Percentiles rank a stretch among this genome's conserved stretches.
phyloP scores from a whole-genome alignment of 1,140 invertebrate species.

The Ylistrum balloti region DNA sequence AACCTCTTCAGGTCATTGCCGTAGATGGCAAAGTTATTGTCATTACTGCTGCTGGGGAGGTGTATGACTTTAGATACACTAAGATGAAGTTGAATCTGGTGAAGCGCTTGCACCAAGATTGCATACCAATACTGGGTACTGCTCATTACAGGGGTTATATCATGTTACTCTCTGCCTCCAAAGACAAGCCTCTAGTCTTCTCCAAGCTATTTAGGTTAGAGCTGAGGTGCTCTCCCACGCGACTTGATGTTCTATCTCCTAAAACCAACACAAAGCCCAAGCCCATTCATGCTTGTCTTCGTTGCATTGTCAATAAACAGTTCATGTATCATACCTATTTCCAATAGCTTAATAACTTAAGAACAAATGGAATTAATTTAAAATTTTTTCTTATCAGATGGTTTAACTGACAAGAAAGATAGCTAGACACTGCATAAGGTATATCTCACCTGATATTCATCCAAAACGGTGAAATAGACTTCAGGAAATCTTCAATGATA shows the following conservation, averaged over 20 bases:
- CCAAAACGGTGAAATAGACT: no score
- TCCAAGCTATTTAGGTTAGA: slow-evolving; percentile 54
- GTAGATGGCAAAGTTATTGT: slow-evolving; percentile 45
- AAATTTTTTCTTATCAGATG: no score
- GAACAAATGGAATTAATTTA: no score
- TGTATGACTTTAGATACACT: slow-evolving; percentile 44
- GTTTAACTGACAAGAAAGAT: no score
- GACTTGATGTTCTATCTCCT: slow-evolving; percentile 49
- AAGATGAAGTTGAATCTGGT: slow-evolving; percentile 41
- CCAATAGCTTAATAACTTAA: slow-evolving; percentile 48
- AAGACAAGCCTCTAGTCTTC: slow-evolving; percentile 43
- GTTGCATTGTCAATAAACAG: slow-evolving; percentile 58
- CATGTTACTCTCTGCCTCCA: slow-evolving; percentile 47
- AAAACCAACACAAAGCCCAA: slow-evolving; percentile 54
- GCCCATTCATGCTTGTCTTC: slow-evolving; percentile 55
- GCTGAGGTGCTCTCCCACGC: slow-evolving; percentile 43
- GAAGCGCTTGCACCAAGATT: slow-evolving; percentile 43
- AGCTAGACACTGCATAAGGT: no score
- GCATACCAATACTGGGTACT: slow-evolving; percentile 50
- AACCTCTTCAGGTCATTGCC: slow-evolving; percentile 47
- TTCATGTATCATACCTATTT: slow-evolving; percentile 64
- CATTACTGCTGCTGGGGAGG: slow-evolving; percentile 51
- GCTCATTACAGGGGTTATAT: slow-evolving; percentile 52
- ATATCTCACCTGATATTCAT: no score
- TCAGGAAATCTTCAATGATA: no score